Evolutionary conservation across 2,888 invertebrate genomes (phyloP).

Genomic region (Sinodicranocentrus sp.): DNA sequence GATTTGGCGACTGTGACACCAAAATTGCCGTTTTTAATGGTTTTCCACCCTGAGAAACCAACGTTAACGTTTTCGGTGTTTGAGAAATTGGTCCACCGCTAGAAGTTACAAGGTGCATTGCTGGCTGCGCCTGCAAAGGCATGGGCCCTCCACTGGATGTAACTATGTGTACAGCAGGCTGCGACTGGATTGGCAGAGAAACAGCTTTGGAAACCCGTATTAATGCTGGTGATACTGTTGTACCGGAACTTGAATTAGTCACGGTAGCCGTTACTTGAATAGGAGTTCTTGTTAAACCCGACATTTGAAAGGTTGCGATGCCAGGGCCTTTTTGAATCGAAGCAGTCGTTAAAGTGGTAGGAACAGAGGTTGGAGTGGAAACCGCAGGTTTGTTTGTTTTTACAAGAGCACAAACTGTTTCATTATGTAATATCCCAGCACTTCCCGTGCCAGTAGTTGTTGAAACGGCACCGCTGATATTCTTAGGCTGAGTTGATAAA

Average conservation of each 20-base stretch:
- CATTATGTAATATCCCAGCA: too few relatives aligned
- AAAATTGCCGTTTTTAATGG: slow-evolving; percentile 51
- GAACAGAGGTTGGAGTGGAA: not conserved
- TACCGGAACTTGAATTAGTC: not conserved
- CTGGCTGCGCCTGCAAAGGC: slow-evolving; percentile 26
- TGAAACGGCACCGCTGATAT: not conserved
- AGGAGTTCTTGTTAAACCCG: slow-evolving; percentile 29
- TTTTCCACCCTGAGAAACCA: slow-evolving; percentile 62
- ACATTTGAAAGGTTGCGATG: slow-evolving; percentile 37
- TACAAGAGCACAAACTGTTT: too few relatives aligned
- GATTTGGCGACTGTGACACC: slow-evolving; percentile 59
- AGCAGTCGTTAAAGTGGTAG: slow-evolving; percentile 12
- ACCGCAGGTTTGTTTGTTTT: not conserved
- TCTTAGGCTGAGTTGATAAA: not conserved
- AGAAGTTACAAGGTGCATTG: slow-evolving; percentile 47
- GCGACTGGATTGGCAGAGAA: slow-evolving; percentile 17
- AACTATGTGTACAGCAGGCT: slow-evolving; percentile 44
- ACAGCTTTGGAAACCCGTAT: slow-evolving; percentile 57
- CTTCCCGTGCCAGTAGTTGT: not conserved
- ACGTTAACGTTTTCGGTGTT: slow-evolving; percentile 57
- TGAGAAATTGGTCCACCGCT: slow-evolving; percentile 43
- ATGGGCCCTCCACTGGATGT: slow-evolving; percentile 44
- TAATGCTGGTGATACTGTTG: slow-evolving; percentile 37
- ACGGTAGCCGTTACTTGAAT: slow-evolving; percentile 34
- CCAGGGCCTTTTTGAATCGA: slow-evolving; percentile 4